A percentile compares a stretch with the other conserved stretches of the same genome.
These are phyloP conservation scores for Rhinophrynus dorsalis DNA, from an alignment of 2,797 vertebrate genomes.

Conservation along the genomic window DNA sequence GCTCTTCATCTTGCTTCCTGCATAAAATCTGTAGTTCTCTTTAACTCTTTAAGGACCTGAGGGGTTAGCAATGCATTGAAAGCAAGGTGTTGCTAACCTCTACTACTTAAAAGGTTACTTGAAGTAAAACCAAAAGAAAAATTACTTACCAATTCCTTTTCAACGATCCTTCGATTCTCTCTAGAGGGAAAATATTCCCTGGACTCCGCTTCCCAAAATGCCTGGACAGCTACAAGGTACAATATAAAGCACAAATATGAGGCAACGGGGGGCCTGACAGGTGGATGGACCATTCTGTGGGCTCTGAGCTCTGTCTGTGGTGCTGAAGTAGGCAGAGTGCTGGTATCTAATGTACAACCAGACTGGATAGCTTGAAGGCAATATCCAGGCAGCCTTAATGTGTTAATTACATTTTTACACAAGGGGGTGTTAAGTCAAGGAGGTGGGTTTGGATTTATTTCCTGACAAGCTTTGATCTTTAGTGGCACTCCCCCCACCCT, in stretches of 20 bases:
- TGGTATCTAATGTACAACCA: not conserved
- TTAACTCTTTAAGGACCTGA: too few relatives aligned
- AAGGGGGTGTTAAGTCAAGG: not conserved
- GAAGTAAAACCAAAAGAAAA: too few relatives aligned
- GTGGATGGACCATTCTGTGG: not conserved
- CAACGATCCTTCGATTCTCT: not conserved
- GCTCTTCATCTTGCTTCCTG: too few relatives aligned
- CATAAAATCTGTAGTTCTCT: too few relatives aligned
- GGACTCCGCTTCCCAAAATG: not conserved
- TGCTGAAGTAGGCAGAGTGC: not conserved
- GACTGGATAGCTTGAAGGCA: not conserved
- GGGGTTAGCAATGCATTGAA: too few relatives aligned
- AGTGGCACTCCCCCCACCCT: not conserved
- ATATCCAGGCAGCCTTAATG: not conserved
- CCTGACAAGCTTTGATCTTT: not conserved
- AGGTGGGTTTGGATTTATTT: not conserved
- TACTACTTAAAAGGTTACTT: too few relatives aligned
- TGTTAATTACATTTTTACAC: not conserved
- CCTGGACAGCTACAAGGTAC: not conserved
- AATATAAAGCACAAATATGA: not conserved
- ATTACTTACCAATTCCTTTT: slow-evolving; percentile 6
- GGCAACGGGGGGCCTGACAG: too few relatives aligned
- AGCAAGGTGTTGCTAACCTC: too few relatives aligned
- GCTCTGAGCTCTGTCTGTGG: not conserved
- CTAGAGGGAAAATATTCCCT: not conserved